These are phyloP conservation scores for Pantherophis vulpinus DNA, from an alignment of 2,797 vertebrate species.

Conservation along the genomic window DNA sequence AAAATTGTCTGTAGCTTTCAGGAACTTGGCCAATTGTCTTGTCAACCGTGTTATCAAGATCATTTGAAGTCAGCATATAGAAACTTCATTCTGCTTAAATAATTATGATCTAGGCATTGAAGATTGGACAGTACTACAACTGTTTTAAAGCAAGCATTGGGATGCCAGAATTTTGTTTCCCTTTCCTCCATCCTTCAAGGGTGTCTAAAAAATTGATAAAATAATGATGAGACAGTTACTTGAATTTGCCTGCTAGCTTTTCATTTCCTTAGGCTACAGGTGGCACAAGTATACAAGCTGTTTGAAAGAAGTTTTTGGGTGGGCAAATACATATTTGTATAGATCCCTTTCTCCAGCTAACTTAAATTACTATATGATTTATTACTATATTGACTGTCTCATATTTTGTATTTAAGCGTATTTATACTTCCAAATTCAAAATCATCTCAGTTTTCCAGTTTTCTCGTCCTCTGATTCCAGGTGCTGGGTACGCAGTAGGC, in stretches of 20 bases:
- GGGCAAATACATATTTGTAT: background rate
- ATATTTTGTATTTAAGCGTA: slow-evolving; percentile 4
- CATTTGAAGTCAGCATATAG: background rate
- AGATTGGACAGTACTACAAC: background rate
- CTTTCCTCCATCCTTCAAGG: background rate
- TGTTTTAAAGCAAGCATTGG: background rate
- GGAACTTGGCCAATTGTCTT: background rate
- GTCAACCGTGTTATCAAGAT: background rate
- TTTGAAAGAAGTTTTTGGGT: background rate
- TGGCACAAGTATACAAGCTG: background rate
- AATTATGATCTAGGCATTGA: background rate
- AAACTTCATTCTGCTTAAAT: background rate
- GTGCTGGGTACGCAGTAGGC: slow-evolving; percentile 10
- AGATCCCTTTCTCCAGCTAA: background rate
- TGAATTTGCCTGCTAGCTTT: background rate
- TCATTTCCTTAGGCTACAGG: background rate
- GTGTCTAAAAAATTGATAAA: background rate
- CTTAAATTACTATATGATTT: background rate
- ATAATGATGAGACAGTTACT: background rate
- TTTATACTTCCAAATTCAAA: background rate
- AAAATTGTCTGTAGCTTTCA: background rate
- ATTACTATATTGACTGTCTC: background rate
- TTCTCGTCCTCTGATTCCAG: background rate
- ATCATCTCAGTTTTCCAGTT: background rate
- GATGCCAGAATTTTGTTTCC: background rate